A percentile compares a stretch with the other conserved stretches of the same genome.
Conservation (phyloP, 2,113 vertebrate genomes). For the Coturnix japonica region DNA sequence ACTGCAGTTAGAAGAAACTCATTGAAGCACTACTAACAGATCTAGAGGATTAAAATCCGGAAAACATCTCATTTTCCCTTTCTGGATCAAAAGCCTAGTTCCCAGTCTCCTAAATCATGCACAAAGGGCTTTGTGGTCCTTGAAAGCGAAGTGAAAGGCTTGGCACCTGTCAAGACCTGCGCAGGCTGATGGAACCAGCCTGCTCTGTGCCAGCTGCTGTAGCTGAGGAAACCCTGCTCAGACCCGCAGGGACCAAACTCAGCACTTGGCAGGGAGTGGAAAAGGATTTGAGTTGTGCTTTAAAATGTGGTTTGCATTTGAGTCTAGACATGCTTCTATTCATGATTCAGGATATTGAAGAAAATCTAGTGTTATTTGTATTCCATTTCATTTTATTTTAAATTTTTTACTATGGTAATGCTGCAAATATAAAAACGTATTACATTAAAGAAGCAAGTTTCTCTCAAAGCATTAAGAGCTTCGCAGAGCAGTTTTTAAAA, state of each 20-base stretch:
- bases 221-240: not conserved
- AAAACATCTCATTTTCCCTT: not conserved
- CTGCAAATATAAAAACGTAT: not conserved
- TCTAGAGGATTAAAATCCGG: not conserved
- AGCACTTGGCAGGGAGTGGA: not conserved
- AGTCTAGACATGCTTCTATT: slow-evolving; percentile 25
- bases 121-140: not conserved
- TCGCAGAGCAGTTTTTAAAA: not conserved
- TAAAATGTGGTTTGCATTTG: not conserved
- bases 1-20: not conserved
- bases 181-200: not conserved
- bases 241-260: not conserved
- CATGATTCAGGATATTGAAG: not conserved
- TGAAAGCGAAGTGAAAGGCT: not conserved
- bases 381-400: not conserved
- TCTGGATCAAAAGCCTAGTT: not conserved
- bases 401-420: not conserved
- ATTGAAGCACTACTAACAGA: not conserved
- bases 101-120: not conserved
- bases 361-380: not conserved
- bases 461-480: not conserved
- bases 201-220: not conserved
- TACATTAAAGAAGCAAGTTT: not conserved
- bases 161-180: slow-evolving; percentile 35
- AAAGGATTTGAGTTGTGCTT: not conserved